Conservation (phyloP, 2,888 invertebrate species). For the Nebria brevicollis region DNA sequence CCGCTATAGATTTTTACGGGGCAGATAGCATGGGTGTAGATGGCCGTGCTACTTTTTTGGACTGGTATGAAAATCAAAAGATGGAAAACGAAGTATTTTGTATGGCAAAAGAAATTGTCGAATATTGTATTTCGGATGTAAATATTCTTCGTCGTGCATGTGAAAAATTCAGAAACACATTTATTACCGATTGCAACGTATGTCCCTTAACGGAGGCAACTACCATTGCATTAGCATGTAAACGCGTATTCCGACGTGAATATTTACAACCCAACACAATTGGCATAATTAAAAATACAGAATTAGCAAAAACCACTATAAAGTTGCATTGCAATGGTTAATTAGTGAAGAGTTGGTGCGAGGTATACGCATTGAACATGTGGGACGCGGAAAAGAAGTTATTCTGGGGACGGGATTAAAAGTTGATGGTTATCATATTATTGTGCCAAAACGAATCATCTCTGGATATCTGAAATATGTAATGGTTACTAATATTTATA, state of each 20-base stretch:
- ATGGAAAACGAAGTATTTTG: conserved; percentile 50
- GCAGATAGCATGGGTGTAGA: conserved; percentile 47
- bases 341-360: conserved; percentile 44
- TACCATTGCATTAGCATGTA: too few species aligned
- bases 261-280: too few species aligned
- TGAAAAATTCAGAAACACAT: too few species aligned
- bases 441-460: too few species aligned
- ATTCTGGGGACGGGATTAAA: conserved; percentile 2
- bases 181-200: too few species aligned
- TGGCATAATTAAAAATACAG: conserved; percentile 51
- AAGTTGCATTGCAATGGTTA: conserved; percentile 48
- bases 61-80: conserved; percentile 47
- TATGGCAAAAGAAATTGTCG: conserved; percentile 53
- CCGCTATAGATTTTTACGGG: too few species aligned
- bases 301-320: conserved; percentile 51
- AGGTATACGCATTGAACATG: conserved; percentile 43
- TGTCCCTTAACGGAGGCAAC: too few species aligned
- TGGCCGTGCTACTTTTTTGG: conserved; percentile 48
- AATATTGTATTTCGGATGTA: conserved; percentile 51
- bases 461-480: too few species aligned
- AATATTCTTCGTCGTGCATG: conserved; percentile 53
- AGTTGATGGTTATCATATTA: conserved; percentile 33
- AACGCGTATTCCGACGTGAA: too few species aligned
- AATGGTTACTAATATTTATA: too few species aligned
- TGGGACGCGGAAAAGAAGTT: conserved; percentile 22